Conservation (phyloP, 2,113 vertebrate species). For the Mustela lutreola region DNA sequence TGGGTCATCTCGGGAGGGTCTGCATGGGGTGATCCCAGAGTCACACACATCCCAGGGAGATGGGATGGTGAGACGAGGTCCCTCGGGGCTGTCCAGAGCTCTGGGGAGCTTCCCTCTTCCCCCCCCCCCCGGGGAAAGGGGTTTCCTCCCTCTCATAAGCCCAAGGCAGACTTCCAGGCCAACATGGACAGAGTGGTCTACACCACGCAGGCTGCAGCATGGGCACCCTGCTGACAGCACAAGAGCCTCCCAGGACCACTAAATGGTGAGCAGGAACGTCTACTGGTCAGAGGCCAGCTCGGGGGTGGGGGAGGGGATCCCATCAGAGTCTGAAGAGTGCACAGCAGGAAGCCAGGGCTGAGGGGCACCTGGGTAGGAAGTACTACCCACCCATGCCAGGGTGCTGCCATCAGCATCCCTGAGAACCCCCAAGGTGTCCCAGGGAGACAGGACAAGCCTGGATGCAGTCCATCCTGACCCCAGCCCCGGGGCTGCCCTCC, state of each 20-base stretch:
- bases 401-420: neutral
- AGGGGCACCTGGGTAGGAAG: neutral
- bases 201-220: neutral
- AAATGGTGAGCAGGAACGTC: too few relatives aligned
- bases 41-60: neutral
- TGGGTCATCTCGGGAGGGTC: neutral
- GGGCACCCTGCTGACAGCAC: too few relatives aligned
- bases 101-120: neutral
- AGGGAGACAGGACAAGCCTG: neutral
- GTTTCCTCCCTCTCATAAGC: neutral
- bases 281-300: too few relatives aligned
- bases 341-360: neutral
- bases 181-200: too few relatives aligned
- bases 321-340: too few relatives aligned
- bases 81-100: accelerated
- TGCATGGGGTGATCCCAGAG: neutral
- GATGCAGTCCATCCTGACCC: neutral
- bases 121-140: too few relatives aligned
- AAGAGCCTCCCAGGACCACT: neutral
- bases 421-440: neutral
- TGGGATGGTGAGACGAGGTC: neutral
- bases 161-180: neutral
- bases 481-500: neutral
- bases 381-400: neutral
- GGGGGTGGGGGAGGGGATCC: neutral